Base-by-base conservation (phyloP, 2,113 vertebrate species). In the Phocoena phocoena region DNA sequence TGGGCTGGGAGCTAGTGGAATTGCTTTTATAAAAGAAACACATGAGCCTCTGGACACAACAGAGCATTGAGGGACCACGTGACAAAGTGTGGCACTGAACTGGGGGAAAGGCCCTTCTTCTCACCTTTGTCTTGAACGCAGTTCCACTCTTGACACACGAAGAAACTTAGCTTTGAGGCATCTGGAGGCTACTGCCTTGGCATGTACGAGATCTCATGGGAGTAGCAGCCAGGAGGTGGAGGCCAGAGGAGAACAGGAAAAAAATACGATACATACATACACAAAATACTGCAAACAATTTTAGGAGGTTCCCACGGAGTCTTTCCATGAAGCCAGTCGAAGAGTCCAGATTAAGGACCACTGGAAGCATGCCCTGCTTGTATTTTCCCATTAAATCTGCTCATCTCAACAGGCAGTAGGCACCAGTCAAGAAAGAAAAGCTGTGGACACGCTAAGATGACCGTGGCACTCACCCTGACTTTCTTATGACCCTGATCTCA, bases 321-420 rank as follows among this genome's bases (percentile, higher is more conserved):
- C 33, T 15, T 31, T 68, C 36, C 47, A 50, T 4, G 38, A 73
- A 23, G 33, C 70, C n/a, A 38, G 60, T 18, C 67, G 38, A 79
- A n/a, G 44, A 58, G 36, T 31, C 18, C 58, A 21, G 18, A 23
- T 28, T 28, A 41, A 74, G 33, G 4, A 23, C 25, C 68, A 26
- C 17, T 11, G 20, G 23, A 62, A 5, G 21, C 1, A 33, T 13
- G 33, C 21, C 4, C 76, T 26, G 31, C 41, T 44, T 55, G 31
- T 2, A 11, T 47, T 38, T 62, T 25, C 21, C 67, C 62, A 8
- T n/a, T 36, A 15, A 33, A 31, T 15, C 60, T 80, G 31, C n/a
- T 68, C 55, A 20, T 58, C 7, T 84, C 21, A 1, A 2, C 3
- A 15, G 23, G 26, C 14, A 0, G 1, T 2, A 12, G 20, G 15